A percentile compares a stretch with the other conserved stretches of the same genome.
phyloP scores from a whole-genome alignment of 2,797 vertebrate genomes.

The Anguilla pacifica region DNA sequence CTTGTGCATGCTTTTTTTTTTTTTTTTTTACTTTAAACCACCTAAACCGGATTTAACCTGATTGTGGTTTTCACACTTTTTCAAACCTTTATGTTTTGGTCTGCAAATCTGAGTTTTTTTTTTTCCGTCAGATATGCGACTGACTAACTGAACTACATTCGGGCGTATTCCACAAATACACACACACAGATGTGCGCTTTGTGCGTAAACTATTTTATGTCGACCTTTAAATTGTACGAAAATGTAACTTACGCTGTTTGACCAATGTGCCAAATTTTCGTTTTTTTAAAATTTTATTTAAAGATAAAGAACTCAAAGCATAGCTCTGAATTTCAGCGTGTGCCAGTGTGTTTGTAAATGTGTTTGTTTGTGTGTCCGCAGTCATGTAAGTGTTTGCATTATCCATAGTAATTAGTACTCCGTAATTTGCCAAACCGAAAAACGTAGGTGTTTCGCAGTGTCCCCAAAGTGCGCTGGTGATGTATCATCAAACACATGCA shows the following conservation, averaged over 20 bases:
- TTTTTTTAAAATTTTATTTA: neutral
- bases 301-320: neutral
- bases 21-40: constrained; percentile 29
- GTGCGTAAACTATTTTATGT: neutral
- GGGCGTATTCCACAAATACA: neutral
- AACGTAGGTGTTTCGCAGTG: neutral
- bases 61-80: constrained; percentile 66
- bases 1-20: neutral
- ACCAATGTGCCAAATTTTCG: neutral
- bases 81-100: constrained; percentile 47
- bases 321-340: constrained; percentile 19
- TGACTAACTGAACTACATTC: neutral
- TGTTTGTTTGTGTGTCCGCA: constrained; percentile 25
- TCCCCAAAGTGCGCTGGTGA: neutral
- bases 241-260: neutral
- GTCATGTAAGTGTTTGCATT: neutral
- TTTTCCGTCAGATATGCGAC: neutral
- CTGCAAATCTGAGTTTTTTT: constrained; percentile 38
- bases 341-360: constrained; percentile 25
- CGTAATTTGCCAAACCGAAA: neutral
- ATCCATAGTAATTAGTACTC: neutral
- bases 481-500: neutral
- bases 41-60: constrained; percentile 53
- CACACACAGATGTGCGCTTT: neutral
- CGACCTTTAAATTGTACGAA: neutral